Base-by-base conservation (phyloP, 2,113 vertebrate species). In the Daubentonia madagascariensis region DNA sequence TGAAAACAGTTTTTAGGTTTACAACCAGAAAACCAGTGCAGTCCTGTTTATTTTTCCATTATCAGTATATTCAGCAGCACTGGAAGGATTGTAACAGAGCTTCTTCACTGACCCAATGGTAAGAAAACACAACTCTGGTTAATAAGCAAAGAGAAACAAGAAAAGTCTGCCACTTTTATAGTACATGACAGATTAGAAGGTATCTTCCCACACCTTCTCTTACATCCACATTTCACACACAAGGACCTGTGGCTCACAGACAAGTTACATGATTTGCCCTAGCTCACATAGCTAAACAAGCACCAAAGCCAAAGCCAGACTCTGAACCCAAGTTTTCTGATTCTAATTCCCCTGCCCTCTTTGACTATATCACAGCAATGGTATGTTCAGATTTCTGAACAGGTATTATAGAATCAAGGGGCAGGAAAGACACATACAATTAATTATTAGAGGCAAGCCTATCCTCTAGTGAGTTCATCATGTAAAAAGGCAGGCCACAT, bases 41-140 rank as follows among this genome's bases (percentile, higher is more conserved):
- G 40, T 48, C 23, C 76, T 93, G 65, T 98, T 96, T 97, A 78
- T 89, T 86, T 96, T 86, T 93, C 92, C 90, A 61, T 92, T 92
- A 93, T 94, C 83, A 73, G 90, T 83, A 83, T 54, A 89, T 73
- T 89, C 67, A n/a, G 78, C 78, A 59, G 59, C 65, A 81, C 37
- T 6, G 30, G 88, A 87, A 84, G 68, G 32, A 20, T 59, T 65
- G 12, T 59, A 84, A 48, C 3, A 54, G 28, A 78, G 61, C n/a
- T 87, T 81, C 78, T 50, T 89, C 83, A 48, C 23, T 37, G 48
- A 72, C 63, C 70, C 73, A 17, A 22, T 48, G 30, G 72, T 83
- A 37, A 93, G 73, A 93, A 95, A 83, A 79, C 12, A 32, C 17
- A 43, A 68, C 54, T 73, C 35, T 76, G 59, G 61, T 70, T 63